phyloP scores from a whole-genome alignment of 2,888 invertebrate species.

The Hypolimnas misippus region DNA sequence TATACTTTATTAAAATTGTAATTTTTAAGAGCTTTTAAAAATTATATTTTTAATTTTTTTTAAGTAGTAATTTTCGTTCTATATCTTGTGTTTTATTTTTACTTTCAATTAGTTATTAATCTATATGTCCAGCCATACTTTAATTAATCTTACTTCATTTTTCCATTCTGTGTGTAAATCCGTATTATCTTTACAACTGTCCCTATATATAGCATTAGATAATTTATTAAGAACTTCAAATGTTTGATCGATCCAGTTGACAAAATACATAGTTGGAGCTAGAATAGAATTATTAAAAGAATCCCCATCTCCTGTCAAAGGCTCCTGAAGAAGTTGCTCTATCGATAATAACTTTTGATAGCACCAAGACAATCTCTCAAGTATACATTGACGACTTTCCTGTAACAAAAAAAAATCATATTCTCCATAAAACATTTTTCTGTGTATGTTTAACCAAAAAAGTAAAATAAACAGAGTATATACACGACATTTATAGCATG shows the following conservation, averaged over 20 bases:
- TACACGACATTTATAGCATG: no score
- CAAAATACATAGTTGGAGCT: conserved; percentile 70
- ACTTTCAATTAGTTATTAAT: no score
- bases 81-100: no score
- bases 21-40: no score
- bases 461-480: no score
- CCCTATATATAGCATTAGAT: conserved; percentile 60
- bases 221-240: conserved; percentile 70
- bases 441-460: no score
- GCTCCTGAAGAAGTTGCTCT: conserved; percentile 52
- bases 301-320: conserved; percentile 38
- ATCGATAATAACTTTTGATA: conserved; percentile 59
- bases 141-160: conserved; percentile 56
- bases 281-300: conserved; percentile 55
- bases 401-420: conserved; percentile 47
- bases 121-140: background rate
- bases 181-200: conserved; percentile 57
- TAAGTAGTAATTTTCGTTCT: no score
- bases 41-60: no score
- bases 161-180: conserved; percentile 59
- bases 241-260: conserved; percentile 79
- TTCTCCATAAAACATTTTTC: background rate
- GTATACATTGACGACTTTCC: conserved; percentile 69
- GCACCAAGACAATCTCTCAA: conserved; percentile 74
- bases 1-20: no score